Conservation (phyloP, 2,888 invertebrate genomes). For the Cabera pusaria region DNA sequence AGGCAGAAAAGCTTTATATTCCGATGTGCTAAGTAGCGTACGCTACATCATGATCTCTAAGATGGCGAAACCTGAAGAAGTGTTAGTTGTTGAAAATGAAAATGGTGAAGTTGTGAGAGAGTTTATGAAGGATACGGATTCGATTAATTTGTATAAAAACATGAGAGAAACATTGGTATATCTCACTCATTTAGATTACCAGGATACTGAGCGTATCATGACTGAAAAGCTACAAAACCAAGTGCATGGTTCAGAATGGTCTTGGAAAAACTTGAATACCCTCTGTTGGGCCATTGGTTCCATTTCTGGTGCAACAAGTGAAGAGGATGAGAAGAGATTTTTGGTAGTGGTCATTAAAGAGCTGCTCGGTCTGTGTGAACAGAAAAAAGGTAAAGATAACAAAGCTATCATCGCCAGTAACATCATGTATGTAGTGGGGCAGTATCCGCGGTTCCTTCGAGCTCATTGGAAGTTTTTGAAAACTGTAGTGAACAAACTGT, state of each 20-base stretch:
- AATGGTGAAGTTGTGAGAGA: conserved; percentile 99
- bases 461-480: conserved; percentile 99
- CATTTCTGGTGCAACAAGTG: conserved; percentile 99
- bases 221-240: conserved; percentile 99
- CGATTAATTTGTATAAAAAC: conserved; percentile 99
- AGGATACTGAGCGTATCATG: conserved; percentile 99
- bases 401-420: conserved; percentile 99
- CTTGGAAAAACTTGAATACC: conserved; percentile 99
- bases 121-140: conserved; percentile 99
- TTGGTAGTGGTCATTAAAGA: conserved; percentile 99
- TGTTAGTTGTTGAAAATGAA: conserved; percentile 99
- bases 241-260: conserved; percentile 99
- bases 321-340: conserved; percentile 99
- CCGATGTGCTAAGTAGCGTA: conserved; percentile 92
- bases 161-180: conserved; percentile 99
- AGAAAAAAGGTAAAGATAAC: conserved; percentile 99
- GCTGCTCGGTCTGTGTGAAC: conserved; percentile 97
- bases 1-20: conserved; percentile 88
- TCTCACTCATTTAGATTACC: conserved; percentile 98
- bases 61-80: conserved; percentile 99
- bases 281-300: conserved; percentile 99
- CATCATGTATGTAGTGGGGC: conserved; percentile 99
- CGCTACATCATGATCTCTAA: conserved; percentile 99
- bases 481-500: conserved; percentile 99
- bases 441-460: conserved; percentile 98